phyloP scores from a whole-genome alignment of 2,797 vertebrate species.

The Amblyraja radiata region DNA sequence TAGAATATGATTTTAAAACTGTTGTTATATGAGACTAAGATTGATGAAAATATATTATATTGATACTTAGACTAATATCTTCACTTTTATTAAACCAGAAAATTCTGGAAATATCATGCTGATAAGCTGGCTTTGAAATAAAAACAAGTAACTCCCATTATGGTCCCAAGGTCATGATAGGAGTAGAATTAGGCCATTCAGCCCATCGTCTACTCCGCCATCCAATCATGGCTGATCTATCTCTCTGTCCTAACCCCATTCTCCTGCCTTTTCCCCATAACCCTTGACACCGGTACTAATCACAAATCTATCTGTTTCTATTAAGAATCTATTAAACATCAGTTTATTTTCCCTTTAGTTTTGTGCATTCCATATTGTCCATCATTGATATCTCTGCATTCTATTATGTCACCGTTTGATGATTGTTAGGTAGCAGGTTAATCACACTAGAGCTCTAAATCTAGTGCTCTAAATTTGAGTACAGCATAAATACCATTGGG shows the following conservation, averaged over 20 bases:
- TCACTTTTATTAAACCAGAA: no score
- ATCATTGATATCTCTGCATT: not conserved
- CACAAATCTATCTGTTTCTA: no score
- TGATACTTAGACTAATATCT: not conserved
- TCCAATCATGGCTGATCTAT: no score
- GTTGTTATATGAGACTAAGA: not conserved
- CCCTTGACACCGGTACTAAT: no score
- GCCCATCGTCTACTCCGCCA: no score
- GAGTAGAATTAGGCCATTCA: no score
- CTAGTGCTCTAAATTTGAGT: not conserved
- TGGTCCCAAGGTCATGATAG: no score
- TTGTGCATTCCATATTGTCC: not conserved
- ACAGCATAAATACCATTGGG: not conserved
- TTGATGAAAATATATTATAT: not conserved
- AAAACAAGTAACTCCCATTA: not conserved
- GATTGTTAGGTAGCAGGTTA: not conserved
- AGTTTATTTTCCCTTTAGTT: not conserved
- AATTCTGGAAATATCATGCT: no score
- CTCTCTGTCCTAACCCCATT: no score
- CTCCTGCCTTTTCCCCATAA: no score
- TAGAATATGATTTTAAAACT: not conserved
- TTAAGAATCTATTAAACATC: no score
- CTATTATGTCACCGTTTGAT: not conserved
- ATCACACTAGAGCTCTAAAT: not conserved
- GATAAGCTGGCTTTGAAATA: not conserved